Percentiles rank a stretch among this genome's conserved stretches.
These are phyloP conservation scores for Anarsia innoxiella DNA, from an alignment of 2,888 invertebrate species.

Conservation along the genomic window DNA sequence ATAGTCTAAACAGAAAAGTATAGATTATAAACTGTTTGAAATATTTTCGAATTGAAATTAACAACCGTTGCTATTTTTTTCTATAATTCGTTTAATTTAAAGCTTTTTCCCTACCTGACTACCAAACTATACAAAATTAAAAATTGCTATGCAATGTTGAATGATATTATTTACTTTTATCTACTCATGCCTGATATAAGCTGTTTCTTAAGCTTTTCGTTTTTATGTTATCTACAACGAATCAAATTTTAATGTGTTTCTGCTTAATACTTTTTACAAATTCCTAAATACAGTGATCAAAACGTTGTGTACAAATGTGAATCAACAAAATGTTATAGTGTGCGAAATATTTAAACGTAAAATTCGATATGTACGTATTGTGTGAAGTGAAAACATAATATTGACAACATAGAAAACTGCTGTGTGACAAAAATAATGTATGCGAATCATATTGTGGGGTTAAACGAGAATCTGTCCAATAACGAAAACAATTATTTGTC, in stretches of 20 bases:
- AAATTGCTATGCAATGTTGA: too few species aligned
- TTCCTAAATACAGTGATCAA: neutral
- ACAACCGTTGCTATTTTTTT: neutral
- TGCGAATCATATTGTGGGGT: too few species aligned
- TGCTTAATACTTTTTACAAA: neutral
- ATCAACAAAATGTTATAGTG: slow-evolving; percentile 25
- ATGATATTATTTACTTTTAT: slow-evolving; percentile 12
- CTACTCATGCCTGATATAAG: slow-evolving; percentile 49
- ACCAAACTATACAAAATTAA: slow-evolving; percentile 1
- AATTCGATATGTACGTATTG: slow-evolving; percentile 22
- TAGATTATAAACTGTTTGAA: neutral
- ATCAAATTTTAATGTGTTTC: neutral
- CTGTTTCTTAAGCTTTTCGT: slow-evolving; percentile 41
- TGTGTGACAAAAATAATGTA: slow-evolving; percentile 18
- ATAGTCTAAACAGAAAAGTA: slow-evolving; percentile 84
- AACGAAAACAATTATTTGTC: slow-evolving; percentile 34
- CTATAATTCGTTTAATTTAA: neutral
- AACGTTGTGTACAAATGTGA: slow-evolving; percentile 11
- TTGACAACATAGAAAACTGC: slow-evolving; percentile 27
- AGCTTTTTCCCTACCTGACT: slow-evolving; percentile 4
- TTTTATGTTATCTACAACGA: too few species aligned
- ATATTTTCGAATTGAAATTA: neutral
- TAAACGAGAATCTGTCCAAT: neutral
- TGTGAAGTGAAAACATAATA: too few species aligned
- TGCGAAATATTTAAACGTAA: slow-evolving; percentile 28